Evolutionary conservation across 2,888 invertebrate genomes (phyloP).

Genomic region (Synanthedon vespiformis): DNA sequence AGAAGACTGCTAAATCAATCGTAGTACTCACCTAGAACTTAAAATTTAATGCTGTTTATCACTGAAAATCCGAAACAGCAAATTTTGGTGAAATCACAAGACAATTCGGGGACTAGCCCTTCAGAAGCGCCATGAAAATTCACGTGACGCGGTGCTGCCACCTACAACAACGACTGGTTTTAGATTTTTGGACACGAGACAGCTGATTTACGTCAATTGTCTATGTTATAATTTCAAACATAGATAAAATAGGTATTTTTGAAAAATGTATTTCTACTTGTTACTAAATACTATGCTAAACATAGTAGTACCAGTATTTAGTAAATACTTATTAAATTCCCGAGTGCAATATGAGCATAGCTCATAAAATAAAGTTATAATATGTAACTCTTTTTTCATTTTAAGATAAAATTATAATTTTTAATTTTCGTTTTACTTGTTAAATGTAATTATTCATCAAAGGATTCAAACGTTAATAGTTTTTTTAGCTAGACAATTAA

Average conservation of each 20-base stretch:
- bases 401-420: too few relatives aligned
- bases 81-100: slow-evolving; percentile 69
- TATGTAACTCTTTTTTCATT: too few relatives aligned
- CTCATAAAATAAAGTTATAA: too few relatives aligned
- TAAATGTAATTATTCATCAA: too few relatives aligned
- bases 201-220: slow-evolving; percentile 72
- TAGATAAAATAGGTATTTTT: background rate
- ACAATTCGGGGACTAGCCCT: slow-evolving; percentile 70
- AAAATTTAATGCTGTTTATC: slow-evolving; percentile 60
- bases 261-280: background rate
- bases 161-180: slow-evolving; percentile 46
- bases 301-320: too few relatives aligned
- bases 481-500: too few relatives aligned
- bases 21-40: slow-evolving; percentile 57
- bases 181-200: slow-evolving; percentile 29
- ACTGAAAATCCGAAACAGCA: slow-evolving; percentile 60
- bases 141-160: slow-evolving; percentile 75
- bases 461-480: too few relatives aligned
- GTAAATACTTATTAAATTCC: too few relatives aligned
- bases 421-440: too few relatives aligned
- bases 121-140: slow-evolving; percentile 72
- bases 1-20: slow-evolving; percentile 15
- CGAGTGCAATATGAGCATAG: too few relatives aligned
- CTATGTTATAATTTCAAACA: slow-evolving; percentile 30
- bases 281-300: too few relatives aligned